phyloP scores from a whole-genome alignment of 2,797 vertebrate genomes.

The Ctenopoma multispine region DNA sequence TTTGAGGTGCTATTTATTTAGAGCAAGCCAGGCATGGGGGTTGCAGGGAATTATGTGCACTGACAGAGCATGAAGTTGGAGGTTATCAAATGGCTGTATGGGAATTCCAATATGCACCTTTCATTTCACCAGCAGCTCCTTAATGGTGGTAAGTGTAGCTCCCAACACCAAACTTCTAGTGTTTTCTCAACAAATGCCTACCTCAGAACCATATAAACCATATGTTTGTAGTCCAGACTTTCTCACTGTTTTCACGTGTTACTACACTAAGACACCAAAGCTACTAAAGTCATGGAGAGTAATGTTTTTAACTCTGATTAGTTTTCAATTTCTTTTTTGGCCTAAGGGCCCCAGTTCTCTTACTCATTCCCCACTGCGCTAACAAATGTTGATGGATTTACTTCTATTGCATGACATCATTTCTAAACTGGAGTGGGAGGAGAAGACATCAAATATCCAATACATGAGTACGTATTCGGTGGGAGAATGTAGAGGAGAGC shows the following conservation, averaged over 20 bases:
- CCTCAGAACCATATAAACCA: slow-evolving; percentile 33
- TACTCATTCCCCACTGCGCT: slow-evolving; percentile 39
- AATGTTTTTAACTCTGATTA: slow-evolving; percentile 70
- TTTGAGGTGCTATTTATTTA: slow-evolving; percentile 76
- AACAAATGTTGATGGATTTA: slow-evolving; percentile 71
- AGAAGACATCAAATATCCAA: slow-evolving; percentile 66
- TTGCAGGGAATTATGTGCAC: slow-evolving; percentile 74
- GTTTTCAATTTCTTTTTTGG: slow-evolving; percentile 64
- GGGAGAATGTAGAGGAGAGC: slow-evolving; percentile 42
- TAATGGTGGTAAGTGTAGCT: slow-evolving; percentile 59
- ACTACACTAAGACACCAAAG: slow-evolving; percentile 35
- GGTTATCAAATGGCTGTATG: slow-evolving; percentile 71
- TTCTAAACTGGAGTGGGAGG: slow-evolving; percentile 55
- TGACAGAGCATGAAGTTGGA: slow-evolving; percentile 77
- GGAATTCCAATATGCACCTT: slow-evolving; percentile 69
- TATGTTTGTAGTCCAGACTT: slow-evolving; percentile 45
- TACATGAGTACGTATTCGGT: slow-evolving; percentile 43
- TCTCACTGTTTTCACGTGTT: slow-evolving; percentile 48
- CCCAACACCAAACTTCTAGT: slow-evolving; percentile 28
- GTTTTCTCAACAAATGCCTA: slow-evolving; percentile 47
- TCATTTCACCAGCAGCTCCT: slow-evolving; percentile 66
- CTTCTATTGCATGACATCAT: slow-evolving; percentile 71
- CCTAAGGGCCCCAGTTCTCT: slow-evolving; percentile 50
- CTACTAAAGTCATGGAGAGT: slow-evolving; percentile 56
- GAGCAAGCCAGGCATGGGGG: slow-evolving; percentile 59